Conservation (phyloP, 2,113 vertebrate species). For the Carettochelys insculpta region DNA sequence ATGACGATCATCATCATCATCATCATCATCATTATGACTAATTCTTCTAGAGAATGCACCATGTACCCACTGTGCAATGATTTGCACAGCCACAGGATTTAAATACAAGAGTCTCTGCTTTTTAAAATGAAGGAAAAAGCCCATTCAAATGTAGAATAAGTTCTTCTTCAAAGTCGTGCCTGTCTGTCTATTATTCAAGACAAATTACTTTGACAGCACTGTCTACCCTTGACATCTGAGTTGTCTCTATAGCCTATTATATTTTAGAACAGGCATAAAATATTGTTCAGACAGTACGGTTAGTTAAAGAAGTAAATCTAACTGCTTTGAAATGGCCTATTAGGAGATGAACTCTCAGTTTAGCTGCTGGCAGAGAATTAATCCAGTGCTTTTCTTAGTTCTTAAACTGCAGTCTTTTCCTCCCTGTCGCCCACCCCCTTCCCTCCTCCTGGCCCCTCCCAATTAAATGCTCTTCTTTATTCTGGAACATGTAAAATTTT, state of each 20-base stretch:
- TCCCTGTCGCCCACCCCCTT: too few species aligned
- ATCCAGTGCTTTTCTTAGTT: slow-evolving; percentile 63
- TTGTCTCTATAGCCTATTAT: slow-evolving; percentile 73
- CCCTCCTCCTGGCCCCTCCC: not conserved
- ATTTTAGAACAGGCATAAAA: slow-evolving; percentile 73
- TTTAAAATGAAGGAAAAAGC: slow-evolving; percentile 55
- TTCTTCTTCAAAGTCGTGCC: slow-evolving; percentile 69
- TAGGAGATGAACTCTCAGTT: slow-evolving; percentile 70
- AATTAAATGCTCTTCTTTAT: slow-evolving; percentile 46
- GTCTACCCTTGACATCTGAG: slow-evolving; percentile 73
- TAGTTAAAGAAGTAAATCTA: slow-evolving; percentile 72
- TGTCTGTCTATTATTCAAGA: slow-evolving; percentile 66
- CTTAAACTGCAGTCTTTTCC: slow-evolving; percentile 51
- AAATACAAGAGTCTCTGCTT: slow-evolving; percentile 18
- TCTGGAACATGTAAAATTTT: slow-evolving; percentile 49
- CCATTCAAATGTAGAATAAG: slow-evolving; percentile 50
- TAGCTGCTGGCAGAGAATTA: slow-evolving; percentile 70
- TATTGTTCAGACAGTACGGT: slow-evolving; percentile 73
- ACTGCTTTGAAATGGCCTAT: slow-evolving; percentile 74
- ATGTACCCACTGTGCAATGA: not conserved
- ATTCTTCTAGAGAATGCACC: not conserved
- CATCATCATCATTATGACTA: too few species aligned
- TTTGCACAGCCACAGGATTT: not conserved
- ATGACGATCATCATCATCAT: too few species aligned
- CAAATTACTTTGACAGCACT: slow-evolving; percentile 76